These are phyloP conservation scores for Arrhopalites spinosus DNA, from an alignment of 2,888 invertebrate genomes.

Conservation along the genomic window DNA sequence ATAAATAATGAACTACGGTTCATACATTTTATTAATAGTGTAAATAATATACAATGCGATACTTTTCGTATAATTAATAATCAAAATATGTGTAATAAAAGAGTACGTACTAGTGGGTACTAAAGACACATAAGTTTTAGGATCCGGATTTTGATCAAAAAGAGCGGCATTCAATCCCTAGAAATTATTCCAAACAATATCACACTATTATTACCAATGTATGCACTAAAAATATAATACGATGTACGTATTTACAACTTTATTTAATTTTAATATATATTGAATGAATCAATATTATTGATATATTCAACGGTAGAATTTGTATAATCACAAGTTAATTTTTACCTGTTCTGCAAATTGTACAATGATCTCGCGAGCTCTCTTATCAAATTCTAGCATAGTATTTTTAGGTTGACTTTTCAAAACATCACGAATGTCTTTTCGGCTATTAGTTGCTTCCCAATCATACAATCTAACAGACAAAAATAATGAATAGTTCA, in stretches of 20 bases:
- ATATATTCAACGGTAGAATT: too few species aligned
- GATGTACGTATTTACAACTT: too few species aligned
- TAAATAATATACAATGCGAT: too few species aligned
- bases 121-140: slow-evolving; percentile 88
- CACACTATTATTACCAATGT: too few species aligned
- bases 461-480: slow-evolving; percentile 82
- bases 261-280: too few species aligned
- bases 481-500: slow-evolving; percentile 58
- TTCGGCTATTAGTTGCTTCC: slow-evolving; percentile 82
- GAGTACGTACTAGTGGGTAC: slow-evolving; percentile 81
- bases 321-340: neutral
- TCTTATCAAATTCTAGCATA: slow-evolving; percentile 89
- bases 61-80: too few species aligned
- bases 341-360: slow-evolving; percentile 92
- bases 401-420: slow-evolving; percentile 87
- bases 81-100: too few species aligned
- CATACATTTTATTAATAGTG: too few species aligned
- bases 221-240: too few species aligned
- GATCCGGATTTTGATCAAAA: slow-evolving; percentile 94
- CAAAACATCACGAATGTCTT: slow-evolving; percentile 87
- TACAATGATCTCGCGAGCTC: slow-evolving; percentile 81
- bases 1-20: too few species aligned
- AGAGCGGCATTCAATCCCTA: slow-evolving; percentile 92
- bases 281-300: too few species aligned
- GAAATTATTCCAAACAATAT: too few species aligned